A percentile compares a stretch with the other conserved stretches of the same genome.
Evolutionary conservation across 92 coral and sea anemone species (phyloP).

Genomic region (Chrysogorgia sp.): DNA sequence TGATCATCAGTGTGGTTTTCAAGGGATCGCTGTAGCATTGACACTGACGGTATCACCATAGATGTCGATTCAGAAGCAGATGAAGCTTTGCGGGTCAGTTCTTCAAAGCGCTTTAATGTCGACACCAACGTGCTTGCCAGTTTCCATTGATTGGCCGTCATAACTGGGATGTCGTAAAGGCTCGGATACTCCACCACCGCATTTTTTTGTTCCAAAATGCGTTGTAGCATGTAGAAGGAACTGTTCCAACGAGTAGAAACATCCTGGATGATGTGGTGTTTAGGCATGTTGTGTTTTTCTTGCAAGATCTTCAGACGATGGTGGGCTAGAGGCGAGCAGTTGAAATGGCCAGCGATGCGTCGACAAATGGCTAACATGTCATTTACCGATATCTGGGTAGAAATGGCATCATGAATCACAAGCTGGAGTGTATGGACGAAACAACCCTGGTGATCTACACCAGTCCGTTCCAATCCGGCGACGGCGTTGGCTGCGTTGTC

Average conservation of each 20-base stretch:
- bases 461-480: conserved; percentile 16
- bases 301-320: conserved; percentile 4
- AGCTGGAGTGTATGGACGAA: conserved; percentile 11
- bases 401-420: conserved; percentile 15
- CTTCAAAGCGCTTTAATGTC: background rate
- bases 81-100: conserved; percentile 7
- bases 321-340: conserved; percentile 3
- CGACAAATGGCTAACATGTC: conserved; percentile 19
- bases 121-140: conserved; percentile 3
- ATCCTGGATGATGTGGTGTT: conserved; percentile 15
- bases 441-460: conserved; percentile 26
- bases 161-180: conserved; percentile 1
- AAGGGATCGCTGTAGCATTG: background rate
- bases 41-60: background rate
- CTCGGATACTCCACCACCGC: too few relatives aligned
- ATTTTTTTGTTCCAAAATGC: too few relatives aligned
- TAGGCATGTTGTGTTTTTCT: background rate
- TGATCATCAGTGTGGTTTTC: conserved; percentile 7
- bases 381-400: conserved; percentile 14
- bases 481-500: conserved; percentile 24
- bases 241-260: conserved; percentile 13
- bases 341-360: conserved; percentile 26
- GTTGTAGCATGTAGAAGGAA: conserved; percentile 17
- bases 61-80: background rate
- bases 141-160: conserved; percentile 11